phyloP scores from a whole-genome alignment of 2,797 vertebrate species.

The Salmo trutta region DNA sequence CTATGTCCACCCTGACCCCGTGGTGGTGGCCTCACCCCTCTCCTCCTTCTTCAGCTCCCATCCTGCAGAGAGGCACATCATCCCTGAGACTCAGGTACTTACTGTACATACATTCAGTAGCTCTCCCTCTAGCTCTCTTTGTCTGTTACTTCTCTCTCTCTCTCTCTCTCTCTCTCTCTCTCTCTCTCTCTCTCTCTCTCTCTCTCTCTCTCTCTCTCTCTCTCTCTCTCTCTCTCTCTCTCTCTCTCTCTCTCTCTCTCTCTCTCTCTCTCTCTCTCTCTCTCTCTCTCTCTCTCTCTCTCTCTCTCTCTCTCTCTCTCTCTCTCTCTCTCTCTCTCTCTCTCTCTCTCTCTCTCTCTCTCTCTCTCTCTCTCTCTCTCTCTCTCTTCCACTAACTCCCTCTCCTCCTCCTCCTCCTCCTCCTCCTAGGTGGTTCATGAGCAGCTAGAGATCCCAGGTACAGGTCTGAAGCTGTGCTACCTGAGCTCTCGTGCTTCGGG shows the following conservation, averaged over 20 bases:
- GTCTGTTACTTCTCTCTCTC: not conserved
- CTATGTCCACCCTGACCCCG: slow-evolving; percentile 83
- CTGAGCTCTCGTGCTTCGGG: slow-evolving; percentile 85
- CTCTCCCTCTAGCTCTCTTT: not conserved
- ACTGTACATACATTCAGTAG: not conserved
- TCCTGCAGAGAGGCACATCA: slow-evolving; percentile 81
- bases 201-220: not conserved
- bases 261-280: not conserved
- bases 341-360: slow-evolving; percentile 5
- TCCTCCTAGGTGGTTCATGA: slow-evolving; percentile 84
- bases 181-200: slow-evolving; percentile 1
- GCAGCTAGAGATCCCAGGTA: slow-evolving; percentile 84
- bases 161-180: not conserved
- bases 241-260: not conserved
- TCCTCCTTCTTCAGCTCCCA: slow-evolving; percentile 87
- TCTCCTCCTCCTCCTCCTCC: slow-evolving; percentile 7
- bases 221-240: not conserved
- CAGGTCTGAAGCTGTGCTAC: slow-evolving; percentile 82
- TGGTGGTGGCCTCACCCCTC: slow-evolving; percentile 84
- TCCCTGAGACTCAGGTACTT: slow-evolving; percentile 85
- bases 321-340: not conserved
- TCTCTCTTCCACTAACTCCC: not conserved
- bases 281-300: not conserved
- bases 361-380: not conserved
- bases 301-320: not conserved